Evolutionary conservation across 2,113 vertebrate species (phyloP).

Genomic region (Bufo bufo): DNA sequence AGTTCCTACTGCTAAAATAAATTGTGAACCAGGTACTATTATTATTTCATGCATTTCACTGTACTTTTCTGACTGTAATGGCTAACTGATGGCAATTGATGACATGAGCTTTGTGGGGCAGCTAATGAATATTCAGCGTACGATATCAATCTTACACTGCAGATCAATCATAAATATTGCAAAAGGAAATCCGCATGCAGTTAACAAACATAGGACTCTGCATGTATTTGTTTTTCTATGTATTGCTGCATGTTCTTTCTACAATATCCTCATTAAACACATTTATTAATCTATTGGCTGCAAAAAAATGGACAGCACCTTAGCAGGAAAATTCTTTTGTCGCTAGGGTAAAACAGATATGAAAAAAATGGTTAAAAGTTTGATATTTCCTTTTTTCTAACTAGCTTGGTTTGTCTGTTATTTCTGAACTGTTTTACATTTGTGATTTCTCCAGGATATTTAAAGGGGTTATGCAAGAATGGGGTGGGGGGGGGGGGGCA

Average conservation of each 20-base stretch:
- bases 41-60: slow-evolving; percentile 69
- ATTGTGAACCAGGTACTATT: slow-evolving; percentile 95
- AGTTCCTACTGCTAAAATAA: slow-evolving; percentile 93
- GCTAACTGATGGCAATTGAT: slow-evolving; percentile 19
- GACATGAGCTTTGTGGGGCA: slow-evolving; percentile 31
- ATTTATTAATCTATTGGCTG: background rate
- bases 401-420: no score
- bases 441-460: background rate
- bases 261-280: background rate
- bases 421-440: background rate
- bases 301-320: no score
- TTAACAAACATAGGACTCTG: slow-evolving; percentile 24
- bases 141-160: slow-evolving; percentile 19
- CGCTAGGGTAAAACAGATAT: no score
- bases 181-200: slow-evolving; percentile 18
- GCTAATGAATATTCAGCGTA: background rate
- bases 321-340: no score
- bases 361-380: no score
- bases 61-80: slow-evolving; percentile 55
- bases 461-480: no score
- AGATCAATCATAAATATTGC: background rate
- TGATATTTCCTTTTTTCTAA: no score
- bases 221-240: slow-evolving; percentile 25
- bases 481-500: no score
- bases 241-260: slow-evolving; percentile 19